A percentile compares a stretch with the other conserved stretches of the same genome.
These are phyloP conservation scores for Manduca sexta DNA, from an alignment of 1,140 invertebrate genomes.

Conservation along the genomic window DNA sequence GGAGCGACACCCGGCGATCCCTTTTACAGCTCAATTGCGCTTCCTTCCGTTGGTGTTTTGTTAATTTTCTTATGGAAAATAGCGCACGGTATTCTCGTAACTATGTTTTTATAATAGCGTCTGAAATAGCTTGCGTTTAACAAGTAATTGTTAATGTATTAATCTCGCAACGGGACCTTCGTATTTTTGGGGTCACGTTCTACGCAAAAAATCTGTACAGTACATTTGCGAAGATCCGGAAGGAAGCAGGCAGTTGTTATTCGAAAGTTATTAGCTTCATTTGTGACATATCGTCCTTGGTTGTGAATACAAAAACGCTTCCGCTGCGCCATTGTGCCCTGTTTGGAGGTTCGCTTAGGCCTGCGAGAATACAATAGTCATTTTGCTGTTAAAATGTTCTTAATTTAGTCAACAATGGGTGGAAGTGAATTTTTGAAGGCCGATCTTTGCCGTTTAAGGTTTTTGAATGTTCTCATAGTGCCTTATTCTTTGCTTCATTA, in stretches of 20 bases:
- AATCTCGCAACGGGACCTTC: conserved; percentile 7
- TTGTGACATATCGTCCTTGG: conserved; percentile 13
- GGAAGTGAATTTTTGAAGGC: conserved; percentile 11
- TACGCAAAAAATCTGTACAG: conserved; percentile 9
- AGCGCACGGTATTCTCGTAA: conserved; percentile 9
- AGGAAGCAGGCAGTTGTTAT: conserved; percentile 17
- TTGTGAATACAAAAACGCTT: conserved; percentile 11
- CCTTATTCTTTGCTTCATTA: background rate
- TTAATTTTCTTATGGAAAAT: conserved; percentile 1
- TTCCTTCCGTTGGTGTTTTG: conserved; percentile 26
- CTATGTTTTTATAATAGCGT: too few species aligned
- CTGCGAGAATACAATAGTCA: conserved; percentile 13
- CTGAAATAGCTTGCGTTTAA: background rate
- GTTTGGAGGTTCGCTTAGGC: conserved; percentile 9
- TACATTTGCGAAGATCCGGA: conserved; percentile 18
- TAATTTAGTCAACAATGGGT: conserved; percentile 9
- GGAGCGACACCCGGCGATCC: conserved; percentile 15
- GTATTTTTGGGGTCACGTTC: conserved; percentile 4
- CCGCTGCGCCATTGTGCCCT: conserved; percentile 8
- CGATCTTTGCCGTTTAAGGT: background rate
- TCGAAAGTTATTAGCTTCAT: conserved; percentile 13
- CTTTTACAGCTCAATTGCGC: conserved; percentile 26
- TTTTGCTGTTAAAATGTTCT: conserved; percentile 11
- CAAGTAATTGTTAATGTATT: background rate
- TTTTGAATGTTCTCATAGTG: background rate